Base-by-base conservation (phyloP, 2,888 invertebrate genomes). In the Dynastes tityus region DNA sequence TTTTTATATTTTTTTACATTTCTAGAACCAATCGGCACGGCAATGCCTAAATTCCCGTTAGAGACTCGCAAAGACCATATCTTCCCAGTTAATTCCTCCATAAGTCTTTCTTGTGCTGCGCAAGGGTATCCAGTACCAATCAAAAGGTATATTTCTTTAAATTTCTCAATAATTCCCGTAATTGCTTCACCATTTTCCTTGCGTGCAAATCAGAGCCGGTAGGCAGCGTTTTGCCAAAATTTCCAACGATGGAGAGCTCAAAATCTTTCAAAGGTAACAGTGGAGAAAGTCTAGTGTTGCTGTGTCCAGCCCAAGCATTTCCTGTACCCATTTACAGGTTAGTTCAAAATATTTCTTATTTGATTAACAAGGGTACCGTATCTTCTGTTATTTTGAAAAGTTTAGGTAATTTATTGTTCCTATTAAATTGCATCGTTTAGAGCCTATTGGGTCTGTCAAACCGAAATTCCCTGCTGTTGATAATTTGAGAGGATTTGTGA, bases 41-140 rank as follows among this genome's bases (percentile, higher is more conserved):
- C 91, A 79, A 81, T 85, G 80, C 94, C 93, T 83, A 95, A 95
- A 90, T 94, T 95, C 88, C 93, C 94, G 79, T 91, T 94, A 90
- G 94, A 94, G 90, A 92, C 90, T 85, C 89, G 90, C 88, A 91
- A 88, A 83, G 88, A 88, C 70, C 89, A 90, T 92, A 90, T 89
- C 90, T 91, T 87, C 92, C 90, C 81, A 13, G 76, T 78, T 81
- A 89, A 87, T 81, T 84, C 88, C 81, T 89, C 90, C 79, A 89
- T 91, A 86, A 91, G 90, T 82, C 89, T 93, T 84, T 90, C 92
- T 87, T 93, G 93, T 86, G 92, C 93, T 81, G 93, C 92, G 74
- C 93, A 93, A 88, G 92, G 92, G 84, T 93, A 91, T 88, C 93
- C 93, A 82, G 91, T 93, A 87, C 91, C 87, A 90, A 90, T 90